Conservation (phyloP, 1,140 invertebrate species). For the Cepaea nemoralis region DNA sequence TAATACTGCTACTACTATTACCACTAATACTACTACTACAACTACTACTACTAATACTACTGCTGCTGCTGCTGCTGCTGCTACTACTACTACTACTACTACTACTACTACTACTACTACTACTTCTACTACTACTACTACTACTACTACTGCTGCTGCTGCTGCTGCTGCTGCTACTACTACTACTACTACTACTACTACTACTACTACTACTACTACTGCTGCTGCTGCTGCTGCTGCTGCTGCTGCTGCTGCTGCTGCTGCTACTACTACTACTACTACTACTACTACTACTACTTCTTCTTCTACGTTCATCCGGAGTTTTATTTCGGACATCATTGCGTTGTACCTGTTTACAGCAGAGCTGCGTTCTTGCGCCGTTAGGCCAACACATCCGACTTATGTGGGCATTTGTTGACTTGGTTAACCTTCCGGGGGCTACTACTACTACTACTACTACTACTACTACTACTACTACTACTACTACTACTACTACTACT, state of each 20-base stretch:
- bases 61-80: not conserved
- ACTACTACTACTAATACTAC: constrained; percentile 12
- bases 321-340: no score
- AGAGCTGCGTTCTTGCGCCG: no score
- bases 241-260: not conserved
- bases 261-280: constrained; percentile 3
- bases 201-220: constrained; percentile 11
- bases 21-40: not conserved
- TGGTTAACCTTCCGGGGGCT: no score
- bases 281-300: constrained; percentile 9
- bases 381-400: no score
- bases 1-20: not conserved
- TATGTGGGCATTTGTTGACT: no score
- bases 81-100: not conserved
- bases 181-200: not conserved
- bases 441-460: not conserved
- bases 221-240: not conserved
- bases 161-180: constrained; percentile 1
- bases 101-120: not conserved
- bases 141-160: not conserved
- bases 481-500: constrained; percentile 22
- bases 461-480: constrained; percentile 14
- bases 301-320: no score
- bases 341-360: no score
- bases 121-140: not conserved